Percentiles rank a stretch among this genome's conserved stretches.
Conservation (phyloP, 1,140 invertebrate genomes). For the Mya arenaria region DNA sequence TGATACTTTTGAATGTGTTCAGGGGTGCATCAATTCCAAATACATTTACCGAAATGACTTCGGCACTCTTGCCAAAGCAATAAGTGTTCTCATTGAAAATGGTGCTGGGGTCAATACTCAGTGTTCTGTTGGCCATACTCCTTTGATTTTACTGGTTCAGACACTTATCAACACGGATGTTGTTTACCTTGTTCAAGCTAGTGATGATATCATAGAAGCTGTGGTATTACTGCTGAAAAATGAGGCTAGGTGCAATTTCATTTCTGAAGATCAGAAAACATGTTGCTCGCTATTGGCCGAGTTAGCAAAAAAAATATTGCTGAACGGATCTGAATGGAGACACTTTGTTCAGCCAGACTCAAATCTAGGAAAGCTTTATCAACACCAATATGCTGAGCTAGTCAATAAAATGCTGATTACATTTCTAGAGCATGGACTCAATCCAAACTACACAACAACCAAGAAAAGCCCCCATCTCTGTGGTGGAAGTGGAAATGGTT, state of each 20-base stretch:
- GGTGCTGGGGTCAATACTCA: constrained; percentile 66
- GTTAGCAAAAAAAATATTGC: constrained; percentile 59
- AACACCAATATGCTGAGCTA: constrained; percentile 62
- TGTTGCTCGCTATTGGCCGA: constrained; percentile 67
- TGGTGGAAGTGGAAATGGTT: constrained; percentile 70
- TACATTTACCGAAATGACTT: constrained; percentile 75
- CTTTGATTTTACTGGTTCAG: constrained; percentile 71
- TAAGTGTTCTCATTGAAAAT: constrained; percentile 68
- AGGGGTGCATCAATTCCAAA: constrained; percentile 64
- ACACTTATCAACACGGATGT: constrained; percentile 71
- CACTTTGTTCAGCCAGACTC: background rate
- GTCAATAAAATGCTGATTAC: constrained; percentile 64
- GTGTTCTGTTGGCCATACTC: constrained; percentile 74
- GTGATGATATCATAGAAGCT: constrained; percentile 59
- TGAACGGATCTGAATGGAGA: background rate
- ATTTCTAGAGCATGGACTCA: constrained; percentile 72
- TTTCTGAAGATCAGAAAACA: constrained; percentile 56
- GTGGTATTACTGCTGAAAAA: constrained; percentile 65
- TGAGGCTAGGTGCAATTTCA: constrained; percentile 73
- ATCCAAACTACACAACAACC: constrained; percentile 71
- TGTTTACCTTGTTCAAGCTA: constrained; percentile 58
- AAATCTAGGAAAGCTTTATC: background rate
- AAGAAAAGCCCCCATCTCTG: constrained; percentile 59
- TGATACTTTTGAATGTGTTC: constrained; percentile 62
- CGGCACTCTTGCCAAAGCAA: constrained; percentile 59